Evolutionary conservation across 2,888 invertebrate genomes (phyloP).

Genomic region (Sarcophaga caerulescens): DNA sequence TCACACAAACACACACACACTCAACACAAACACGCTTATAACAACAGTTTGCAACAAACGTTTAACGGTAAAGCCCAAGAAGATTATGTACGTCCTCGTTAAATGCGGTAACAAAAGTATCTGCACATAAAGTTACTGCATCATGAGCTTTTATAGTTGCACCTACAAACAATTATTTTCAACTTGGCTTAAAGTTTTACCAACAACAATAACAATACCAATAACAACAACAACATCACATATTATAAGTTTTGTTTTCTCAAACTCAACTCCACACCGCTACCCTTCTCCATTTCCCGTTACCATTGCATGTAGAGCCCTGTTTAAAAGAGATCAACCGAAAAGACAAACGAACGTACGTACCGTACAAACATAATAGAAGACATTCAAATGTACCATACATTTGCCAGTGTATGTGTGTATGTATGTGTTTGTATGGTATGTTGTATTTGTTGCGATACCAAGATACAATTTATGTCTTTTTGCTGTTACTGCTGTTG

Average conservation of each 20-base stretch:
- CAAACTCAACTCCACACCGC: background rate
- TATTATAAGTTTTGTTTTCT: slow-evolving; percentile 27
- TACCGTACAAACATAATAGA: slow-evolving; percentile 20
- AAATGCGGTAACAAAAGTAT: slow-evolving; percentile 65
- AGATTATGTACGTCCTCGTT: slow-evolving; percentile 64
- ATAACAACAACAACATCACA: background rate
- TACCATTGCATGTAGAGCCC: slow-evolving; percentile 9
- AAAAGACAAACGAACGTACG: slow-evolving; percentile 38
- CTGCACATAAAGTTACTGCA: slow-evolving; percentile 62
- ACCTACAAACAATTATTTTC: slow-evolving; percentile 65
- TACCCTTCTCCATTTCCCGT: background rate
- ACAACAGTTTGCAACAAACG: slow-evolving; percentile 10
- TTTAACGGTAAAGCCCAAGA: slow-evolving; percentile 45
- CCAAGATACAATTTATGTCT: slow-evolving; percentile 2
- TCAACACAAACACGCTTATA: slow-evolving; percentile 21
- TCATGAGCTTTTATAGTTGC: slow-evolving; percentile 68
- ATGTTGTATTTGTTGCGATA: slow-evolving; percentile 16
- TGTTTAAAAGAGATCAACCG: slow-evolving; percentile 59
- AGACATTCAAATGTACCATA: slow-evolving; percentile 53
- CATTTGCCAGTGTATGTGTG: background rate
- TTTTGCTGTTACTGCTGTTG: slow-evolving; percentile 20
- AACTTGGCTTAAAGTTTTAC: slow-evolving; percentile 60
- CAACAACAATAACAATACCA: background rate
- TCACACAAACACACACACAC: background rate
- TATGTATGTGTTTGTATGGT: background rate